These are phyloP conservation scores for Cydia fagiglandana DNA, from an alignment of 1,140 invertebrate species.

Conservation along the genomic window DNA sequence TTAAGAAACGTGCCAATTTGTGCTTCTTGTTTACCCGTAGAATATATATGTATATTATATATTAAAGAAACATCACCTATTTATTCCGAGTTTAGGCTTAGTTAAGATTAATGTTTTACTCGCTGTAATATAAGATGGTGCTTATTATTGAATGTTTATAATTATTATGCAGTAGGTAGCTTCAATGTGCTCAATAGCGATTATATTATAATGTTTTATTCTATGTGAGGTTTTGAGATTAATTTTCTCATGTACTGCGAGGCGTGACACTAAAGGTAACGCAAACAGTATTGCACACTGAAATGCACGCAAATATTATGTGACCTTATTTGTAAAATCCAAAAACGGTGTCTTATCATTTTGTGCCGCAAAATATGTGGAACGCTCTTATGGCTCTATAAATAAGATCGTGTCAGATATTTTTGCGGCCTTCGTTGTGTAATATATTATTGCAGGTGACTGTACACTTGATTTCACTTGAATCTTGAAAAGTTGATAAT, in stretches of 20 bases:
- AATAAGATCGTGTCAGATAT: too few species aligned
- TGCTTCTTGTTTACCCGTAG: not conserved
- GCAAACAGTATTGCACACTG: too few species aligned
- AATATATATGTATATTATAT: not conserved
- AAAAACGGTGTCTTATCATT: too few species aligned
- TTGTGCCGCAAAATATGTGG: too few species aligned
- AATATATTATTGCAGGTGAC: too few species aligned
- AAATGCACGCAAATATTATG: not conserved
- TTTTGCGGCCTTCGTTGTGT: too few species aligned
- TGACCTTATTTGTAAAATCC: too few species aligned
- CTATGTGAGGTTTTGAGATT: not conserved
- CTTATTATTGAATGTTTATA: constrained; percentile 16
- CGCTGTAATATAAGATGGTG: constrained; percentile 24
- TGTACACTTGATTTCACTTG: too few species aligned
- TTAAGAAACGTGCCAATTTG: not conserved
- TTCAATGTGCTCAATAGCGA: not conserved
- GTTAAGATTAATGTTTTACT: not conserved
- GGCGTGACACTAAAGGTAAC: not conserved
- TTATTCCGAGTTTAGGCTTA: not conserved
- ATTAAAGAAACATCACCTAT: not conserved
- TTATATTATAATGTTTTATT: not conserved
- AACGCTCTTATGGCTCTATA: too few species aligned
- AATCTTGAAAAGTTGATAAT: too few species aligned
- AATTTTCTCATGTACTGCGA: not conserved
- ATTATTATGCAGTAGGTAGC: not conserved